Percentiles rank a stretch among this genome's conserved stretches.
Conservation (phyloP, 2,797 vertebrate genomes). For the Silurus lanzhouensis region DNA sequence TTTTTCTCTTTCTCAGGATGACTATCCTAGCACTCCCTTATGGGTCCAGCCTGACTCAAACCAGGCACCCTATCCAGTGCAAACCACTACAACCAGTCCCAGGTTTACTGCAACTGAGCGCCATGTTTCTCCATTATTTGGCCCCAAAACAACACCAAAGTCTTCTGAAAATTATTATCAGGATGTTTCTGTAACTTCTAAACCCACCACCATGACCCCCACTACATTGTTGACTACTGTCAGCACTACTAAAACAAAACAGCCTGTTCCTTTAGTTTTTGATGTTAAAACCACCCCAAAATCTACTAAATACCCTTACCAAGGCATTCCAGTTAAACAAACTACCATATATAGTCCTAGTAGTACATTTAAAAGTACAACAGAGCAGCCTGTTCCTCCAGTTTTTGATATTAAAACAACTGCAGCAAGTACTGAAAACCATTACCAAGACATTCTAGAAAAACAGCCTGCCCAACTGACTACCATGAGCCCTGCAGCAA, state of each 20-base stretch:
- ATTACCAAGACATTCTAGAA: constrained; percentile 27
- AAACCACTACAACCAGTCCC: constrained; percentile 52
- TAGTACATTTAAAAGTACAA: background rate
- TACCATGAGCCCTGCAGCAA: constrained; percentile 11
- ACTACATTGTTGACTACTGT: background rate
- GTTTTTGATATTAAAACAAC: constrained; percentile 12
- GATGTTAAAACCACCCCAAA: constrained; percentile 9
- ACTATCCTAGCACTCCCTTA: constrained; percentile 55
- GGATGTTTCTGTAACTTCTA: background rate
- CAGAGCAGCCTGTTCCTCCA: background rate
- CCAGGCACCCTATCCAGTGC: constrained; percentile 46
- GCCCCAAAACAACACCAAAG: constrained; percentile 58
- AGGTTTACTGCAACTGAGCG: constrained; percentile 61
- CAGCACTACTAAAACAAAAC: constrained; percentile 6
- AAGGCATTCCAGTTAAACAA: background rate
- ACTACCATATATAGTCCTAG: background rate
- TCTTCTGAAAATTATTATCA: constrained; percentile 17
- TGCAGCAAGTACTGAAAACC: constrained; percentile 49
- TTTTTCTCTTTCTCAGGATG: constrained; percentile 57
- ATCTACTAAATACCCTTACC: background rate
- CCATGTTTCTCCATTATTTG: constrained; percentile 61
- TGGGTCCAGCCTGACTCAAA: constrained; percentile 58
- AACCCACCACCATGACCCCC: constrained; percentile 1
- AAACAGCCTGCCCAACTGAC: constrained; percentile 42
- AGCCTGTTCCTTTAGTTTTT: background rate